These are phyloP conservation scores for Sarcophilus harrisii DNA, from an alignment of 2,797 vertebrate species.

Conservation along the genomic window DNA sequence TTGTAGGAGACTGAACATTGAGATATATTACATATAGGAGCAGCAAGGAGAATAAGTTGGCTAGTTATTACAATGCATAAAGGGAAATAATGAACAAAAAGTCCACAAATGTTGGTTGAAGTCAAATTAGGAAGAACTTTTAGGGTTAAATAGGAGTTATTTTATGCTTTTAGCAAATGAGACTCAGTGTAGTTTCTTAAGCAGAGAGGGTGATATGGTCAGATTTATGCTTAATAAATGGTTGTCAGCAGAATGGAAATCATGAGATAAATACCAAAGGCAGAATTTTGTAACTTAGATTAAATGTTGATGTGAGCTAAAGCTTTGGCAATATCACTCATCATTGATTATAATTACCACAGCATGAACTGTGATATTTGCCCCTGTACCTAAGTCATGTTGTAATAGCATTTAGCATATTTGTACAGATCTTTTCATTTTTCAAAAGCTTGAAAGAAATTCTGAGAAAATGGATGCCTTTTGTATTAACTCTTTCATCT, in stretches of 20 bases:
- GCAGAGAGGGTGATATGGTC: not conserved
- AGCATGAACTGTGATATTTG: conserved; percentile 66
- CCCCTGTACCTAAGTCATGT: conserved; percentile 54
- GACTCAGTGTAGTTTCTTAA: not conserved
- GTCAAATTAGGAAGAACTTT: not conserved
- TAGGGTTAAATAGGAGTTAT: not conserved
- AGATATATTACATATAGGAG: not conserved
- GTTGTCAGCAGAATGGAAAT: not conserved
- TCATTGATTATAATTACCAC: conserved; percentile 50
- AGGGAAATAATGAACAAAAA: not conserved
- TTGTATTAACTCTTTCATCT: conserved; percentile 49
- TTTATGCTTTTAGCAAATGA: not conserved
- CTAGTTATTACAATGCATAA: not conserved
- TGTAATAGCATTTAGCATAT: conserved; percentile 75
- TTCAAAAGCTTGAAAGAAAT: conserved; percentile 73
- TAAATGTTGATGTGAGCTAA: not conserved
- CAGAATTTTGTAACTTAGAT: not conserved
- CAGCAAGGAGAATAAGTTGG: not conserved
- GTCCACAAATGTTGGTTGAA: not conserved
- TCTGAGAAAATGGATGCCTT: conserved; percentile 59
- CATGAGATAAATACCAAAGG: not conserved
- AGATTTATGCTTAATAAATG: not conserved
- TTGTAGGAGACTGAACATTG: not conserved
- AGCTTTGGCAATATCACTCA: not conserved
- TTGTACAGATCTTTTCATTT: conserved; percentile 72